Evolutionary conservation across 2,113 vertebrate genomes (phyloP), one percentile per base, ranked within the genome.

Genomic region (Nipponia nippon): DNA sequence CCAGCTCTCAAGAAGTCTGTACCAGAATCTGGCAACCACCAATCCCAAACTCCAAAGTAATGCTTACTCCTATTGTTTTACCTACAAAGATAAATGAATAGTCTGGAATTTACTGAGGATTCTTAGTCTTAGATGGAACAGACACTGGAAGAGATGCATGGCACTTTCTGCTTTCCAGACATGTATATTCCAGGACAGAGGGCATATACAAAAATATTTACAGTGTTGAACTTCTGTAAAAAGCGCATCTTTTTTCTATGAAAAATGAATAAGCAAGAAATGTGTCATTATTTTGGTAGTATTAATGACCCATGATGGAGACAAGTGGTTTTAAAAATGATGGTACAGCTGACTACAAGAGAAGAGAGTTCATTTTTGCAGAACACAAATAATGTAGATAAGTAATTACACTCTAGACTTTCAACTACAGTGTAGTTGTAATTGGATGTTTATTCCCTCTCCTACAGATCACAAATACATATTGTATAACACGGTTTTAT

Each of bases 201-300:
- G 13, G 7, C 0, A 0, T 19, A 69, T 25, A 36, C 30, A 38
- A 72, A 91, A 92, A 65, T 44, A 85, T 69, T 91, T 56, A 44
- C 16, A 40, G 20, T 46, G 25, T 20, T 42, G 5, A 83, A 85
- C 9, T 56, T 78, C 1, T 18, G 20, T 34, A 38, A 71, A 63
- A 47, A 34, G 6, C 0, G 13, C 2, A 0, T 1, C 1, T 10
- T 52, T 38, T 47, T 61, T 72, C 36, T 72, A 21, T 13, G 6
- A 69, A 73, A 94, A 85, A 49, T 42, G 36, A 87, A 15, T 32
- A 72, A 88, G 38, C 21, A 59, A 76, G 34, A 53, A 58, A 86
- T 7, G 2, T 56, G 25, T 38, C 8, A 25, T 21, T 1, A 53
- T 52, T 83, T 73, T 40, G 11, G 26, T 61, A 49, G 8, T 67